phyloP scores from a whole-genome alignment of 1,140 invertebrate species.

The Gonioctena quinquepunctata region DNA sequence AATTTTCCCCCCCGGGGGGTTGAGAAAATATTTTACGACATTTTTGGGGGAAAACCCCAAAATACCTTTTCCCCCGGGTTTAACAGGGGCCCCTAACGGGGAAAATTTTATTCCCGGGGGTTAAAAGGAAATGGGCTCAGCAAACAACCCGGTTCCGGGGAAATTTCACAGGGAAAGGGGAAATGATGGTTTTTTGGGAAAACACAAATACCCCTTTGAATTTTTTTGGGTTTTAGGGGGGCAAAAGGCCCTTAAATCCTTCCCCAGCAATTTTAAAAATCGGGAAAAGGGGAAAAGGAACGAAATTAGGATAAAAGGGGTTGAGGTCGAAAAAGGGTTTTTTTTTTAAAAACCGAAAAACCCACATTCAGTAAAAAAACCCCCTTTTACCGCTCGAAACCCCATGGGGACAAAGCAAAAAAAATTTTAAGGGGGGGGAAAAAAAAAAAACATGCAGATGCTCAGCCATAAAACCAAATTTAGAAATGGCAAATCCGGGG shows the following conservation, averaged over 20 bases:
- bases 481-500: background rate
- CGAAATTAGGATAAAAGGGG: background rate
- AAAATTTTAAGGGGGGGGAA: background rate
- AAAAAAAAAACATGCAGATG: background rate
- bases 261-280: background rate
- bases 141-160: constrained; percentile 7
- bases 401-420: background rate
- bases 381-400: background rate
- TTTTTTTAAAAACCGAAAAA: background rate
- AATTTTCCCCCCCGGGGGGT: background rate
- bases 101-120: constrained; percentile 10
- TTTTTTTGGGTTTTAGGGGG: constrained; percentile 22
- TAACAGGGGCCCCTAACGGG: background rate
- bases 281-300: background rate
- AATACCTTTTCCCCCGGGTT: background rate
- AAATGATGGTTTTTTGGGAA: constrained; percentile 10
- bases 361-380: background rate
- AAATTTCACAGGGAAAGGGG: background rate
- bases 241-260: background rate
- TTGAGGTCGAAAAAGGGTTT: background rate
- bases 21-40: background rate
- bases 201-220: constrained; percentile 14
- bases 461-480: background rate
- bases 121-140: constrained; percentile 24
- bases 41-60: too few species aligned